Evolutionary conservation across 2,113 vertebrate species (phyloP), one percentile per base, ranked within the genome.

Genomic region (Macquaria ambigua): DNA sequence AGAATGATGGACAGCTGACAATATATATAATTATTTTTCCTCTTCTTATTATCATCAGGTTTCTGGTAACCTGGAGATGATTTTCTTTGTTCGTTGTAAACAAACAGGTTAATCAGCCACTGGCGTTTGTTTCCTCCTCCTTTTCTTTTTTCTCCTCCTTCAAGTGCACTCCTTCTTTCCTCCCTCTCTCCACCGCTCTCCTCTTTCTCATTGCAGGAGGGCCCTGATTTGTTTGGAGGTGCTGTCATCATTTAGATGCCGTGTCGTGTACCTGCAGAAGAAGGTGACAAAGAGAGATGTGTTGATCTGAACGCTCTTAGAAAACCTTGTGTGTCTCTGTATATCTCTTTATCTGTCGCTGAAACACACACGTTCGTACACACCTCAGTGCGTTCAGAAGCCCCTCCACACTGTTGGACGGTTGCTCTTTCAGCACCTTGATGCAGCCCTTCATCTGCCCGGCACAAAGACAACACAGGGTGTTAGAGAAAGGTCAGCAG

Each of bases 221-320:
- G 97, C 97, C 89, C 97, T 95, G 95, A 98, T 97, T 97, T 98
- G 97, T 96, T 98, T 98, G 83, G 97, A 98, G 55, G 97, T 98
- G 96, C 96, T 97, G 94, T 98, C 97, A 0, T 98, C 97, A 1
- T 98, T 97, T 93, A 98, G 96, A 95, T 98, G 97, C 78, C 97
- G 94, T 23, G 97, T 98, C 74, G 97, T 98, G 84, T 98, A 98
- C 96, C 97, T 98, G 93, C 12, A 4, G 0, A 34, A 31, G 55
- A 5, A 52, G 37, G 37, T 0, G 63, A 55, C 2, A 23, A 0
- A 46, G 14, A 53, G 25, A 61, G 12, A 52, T 20, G 11, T 9
- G 31, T 23, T 66, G 11, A 77, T 70, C 31, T 3, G 63, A 62
- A 55, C 12, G 34, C 28, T 73, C 20, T 68, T 1, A 25, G 9